Base-by-base conservation (phyloP, 2,888 invertebrate genomes). In the Ethmia dodecea region DNA sequence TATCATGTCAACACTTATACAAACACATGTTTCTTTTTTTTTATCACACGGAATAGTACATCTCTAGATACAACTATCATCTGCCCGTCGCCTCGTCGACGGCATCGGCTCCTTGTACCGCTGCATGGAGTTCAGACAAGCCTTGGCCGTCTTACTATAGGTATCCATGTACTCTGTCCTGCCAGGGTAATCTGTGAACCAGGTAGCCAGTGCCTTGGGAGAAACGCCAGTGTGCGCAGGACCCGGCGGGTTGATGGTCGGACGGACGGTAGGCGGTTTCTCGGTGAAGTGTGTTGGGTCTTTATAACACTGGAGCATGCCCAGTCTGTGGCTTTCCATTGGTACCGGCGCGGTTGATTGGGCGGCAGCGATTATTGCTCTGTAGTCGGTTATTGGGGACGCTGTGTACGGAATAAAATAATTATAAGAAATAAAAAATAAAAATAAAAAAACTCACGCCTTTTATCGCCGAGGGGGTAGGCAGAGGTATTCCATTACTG, bases 101-200 rank as follows among this genome's bases (percentile, higher is more conserved):
- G 90, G 89, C 70, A 89, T 66, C 0, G 91, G 91, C 44, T 91
- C 89, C 27, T 86, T 81, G 50, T 78, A 91, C 43, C 90, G 87
- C 54, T 91, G 90, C 59, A 89, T 88, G 29, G 88, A 88, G 31
- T 88, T 84, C 63, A 89, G 87, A 40, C 89, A 88, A 1, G 88
- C 86, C 34, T 88, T 68, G 0, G 89, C 91, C n/a, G 88, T 61
- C 20, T 89, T 88, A 45, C 89, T 89, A 36, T 89, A 87, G 0
- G 86, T 88, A 43, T 91, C 91, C 76, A 76, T 77, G 45, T 91
- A 92, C 52, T 92, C 92, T 0, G 89, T 86, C 22, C 88, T 72
- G 0, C 90, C 90, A 0, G 89, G 89, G 49, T 69, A 87, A n/a
- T 80, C 86, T 1, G 78, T 65, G 45, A 86, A 87, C 86, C 88